Evolutionary conservation across 1,140 invertebrate species (phyloP).

Genomic region (Caenorhabditis brenneri): DNA sequence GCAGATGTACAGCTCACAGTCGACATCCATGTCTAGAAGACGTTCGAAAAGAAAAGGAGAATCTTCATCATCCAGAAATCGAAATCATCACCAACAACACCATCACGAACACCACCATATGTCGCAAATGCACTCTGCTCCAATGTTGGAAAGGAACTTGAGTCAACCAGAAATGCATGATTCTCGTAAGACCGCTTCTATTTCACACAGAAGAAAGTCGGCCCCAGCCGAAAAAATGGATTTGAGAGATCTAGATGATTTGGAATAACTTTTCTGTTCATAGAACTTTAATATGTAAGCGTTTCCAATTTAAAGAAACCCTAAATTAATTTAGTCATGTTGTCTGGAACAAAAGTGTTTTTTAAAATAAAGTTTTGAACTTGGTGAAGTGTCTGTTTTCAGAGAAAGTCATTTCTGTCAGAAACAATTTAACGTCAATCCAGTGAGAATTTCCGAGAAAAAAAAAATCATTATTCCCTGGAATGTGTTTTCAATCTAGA

Average conservation of each 20-base stretch:
- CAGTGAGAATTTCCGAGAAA: too few species aligned
- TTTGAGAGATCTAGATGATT: conserved; percentile 20
- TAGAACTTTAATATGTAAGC: neutral
- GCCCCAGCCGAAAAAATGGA: neutral
- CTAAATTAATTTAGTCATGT: too few species aligned
- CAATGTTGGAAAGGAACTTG: neutral
- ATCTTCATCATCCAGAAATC: neutral
- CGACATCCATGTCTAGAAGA: neutral
- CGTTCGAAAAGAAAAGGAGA: neutral
- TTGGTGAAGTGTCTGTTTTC: too few species aligned
- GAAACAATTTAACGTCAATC: too few species aligned
- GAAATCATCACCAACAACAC: too few species aligned
- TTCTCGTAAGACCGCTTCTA: neutral
- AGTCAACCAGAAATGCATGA: neutral
- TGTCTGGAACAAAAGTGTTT: conserved; percentile 12
- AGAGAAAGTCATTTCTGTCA: too few species aligned
- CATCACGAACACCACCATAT: too few species aligned
- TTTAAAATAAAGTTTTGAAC: too few species aligned
- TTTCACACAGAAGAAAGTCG: neutral
- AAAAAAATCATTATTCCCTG: too few species aligned
- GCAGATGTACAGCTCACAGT: neutral
- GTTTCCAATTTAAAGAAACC: too few species aligned
- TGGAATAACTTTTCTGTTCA: neutral
- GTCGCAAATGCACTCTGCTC: neutral
- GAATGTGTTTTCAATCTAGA: neutral